These are phyloP conservation scores for Planiliza haematocheilus DNA, from an alignment of 2,113 vertebrate species.

Conservation along the genomic window DNA sequence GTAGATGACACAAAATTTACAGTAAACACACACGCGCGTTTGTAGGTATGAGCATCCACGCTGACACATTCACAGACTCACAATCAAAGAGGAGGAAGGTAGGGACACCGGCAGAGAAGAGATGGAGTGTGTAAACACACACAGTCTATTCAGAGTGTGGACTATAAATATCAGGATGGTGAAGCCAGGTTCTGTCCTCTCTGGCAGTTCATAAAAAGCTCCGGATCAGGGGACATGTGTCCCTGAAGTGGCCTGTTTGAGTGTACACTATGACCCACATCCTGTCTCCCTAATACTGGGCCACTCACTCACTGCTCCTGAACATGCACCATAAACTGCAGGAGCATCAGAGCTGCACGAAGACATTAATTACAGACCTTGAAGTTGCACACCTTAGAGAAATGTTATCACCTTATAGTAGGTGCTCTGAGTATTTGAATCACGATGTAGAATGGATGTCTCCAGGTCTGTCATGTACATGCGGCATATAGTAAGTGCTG, in stretches of 20 bases:
- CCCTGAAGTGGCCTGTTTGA: slow-evolving; percentile 71
- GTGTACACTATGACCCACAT: slow-evolving; percentile 76
- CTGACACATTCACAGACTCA: slow-evolving; percentile 12
- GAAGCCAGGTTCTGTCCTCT: slow-evolving; percentile 70
- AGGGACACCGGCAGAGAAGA: slow-evolving; percentile 18
- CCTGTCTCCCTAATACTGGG: slow-evolving; percentile 59
- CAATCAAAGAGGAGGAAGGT: background rate
- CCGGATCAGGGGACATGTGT: slow-evolving; percentile 66
- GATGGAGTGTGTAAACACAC: slow-evolving; percentile 50
- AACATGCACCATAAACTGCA: slow-evolving; percentile 55
- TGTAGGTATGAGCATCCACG: slow-evolving; percentile 20
- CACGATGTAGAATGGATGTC: slow-evolving; percentile 5
- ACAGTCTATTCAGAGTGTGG: slow-evolving; percentile 49
- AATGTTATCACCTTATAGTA: slow-evolving; percentile 22
- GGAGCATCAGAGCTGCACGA: slow-evolving; percentile 39
- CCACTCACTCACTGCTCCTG: slow-evolving; percentile 46
- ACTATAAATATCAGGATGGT: slow-evolving; percentile 77
- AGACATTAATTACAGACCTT: slow-evolving; percentile 52
- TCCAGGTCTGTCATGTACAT: background rate
- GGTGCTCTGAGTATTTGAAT: slow-evolving; percentile 11
- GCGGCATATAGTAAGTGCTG: background rate
- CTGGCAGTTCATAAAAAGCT: slow-evolving; percentile 77
- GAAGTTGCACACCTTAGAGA: slow-evolving; percentile 27
- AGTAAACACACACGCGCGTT: slow-evolving; percentile 33
- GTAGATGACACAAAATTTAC: slow-evolving; percentile 11